These are phyloP conservation scores for Phania funesta DNA, from an alignment of 2,888 invertebrate species.

Conservation along the genomic window DNA sequence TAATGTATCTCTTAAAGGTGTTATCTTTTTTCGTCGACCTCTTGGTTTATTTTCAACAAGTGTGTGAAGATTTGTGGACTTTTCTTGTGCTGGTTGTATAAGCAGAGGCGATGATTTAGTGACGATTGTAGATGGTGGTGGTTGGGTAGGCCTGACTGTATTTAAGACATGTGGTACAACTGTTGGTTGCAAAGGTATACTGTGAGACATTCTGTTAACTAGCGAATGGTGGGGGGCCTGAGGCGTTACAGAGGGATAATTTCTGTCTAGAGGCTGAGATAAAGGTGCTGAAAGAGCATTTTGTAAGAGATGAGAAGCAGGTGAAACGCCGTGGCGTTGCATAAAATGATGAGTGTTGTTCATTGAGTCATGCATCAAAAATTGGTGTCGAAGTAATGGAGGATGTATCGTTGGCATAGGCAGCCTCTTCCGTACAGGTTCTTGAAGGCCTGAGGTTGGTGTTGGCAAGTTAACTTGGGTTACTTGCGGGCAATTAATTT, in stretches of 20 bases:
- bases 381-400: constrained; percentile 77
- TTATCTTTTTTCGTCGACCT: constrained; percentile 80
- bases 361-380: constrained; percentile 70
- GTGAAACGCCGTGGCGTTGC: constrained; percentile 74
- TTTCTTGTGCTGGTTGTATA: constrained; percentile 20
- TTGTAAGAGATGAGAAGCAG: constrained; percentile 75
- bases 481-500: constrained; percentile 42
- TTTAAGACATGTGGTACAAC: constrained; percentile 22
- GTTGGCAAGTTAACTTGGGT: constrained; percentile 66
- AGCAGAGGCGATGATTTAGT: constrained; percentile 11
- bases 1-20: constrained; percentile 79
- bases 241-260: constrained; percentile 69
- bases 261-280: constrained; percentile 75
- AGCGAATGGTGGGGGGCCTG: constrained; percentile 68
- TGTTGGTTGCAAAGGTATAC: constrained; percentile 47
- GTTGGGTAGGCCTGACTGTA: constrained; percentile 47
- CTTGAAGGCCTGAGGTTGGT: constrained; percentile 78
- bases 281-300: constrained; percentile 78
- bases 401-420: constrained; percentile 80
- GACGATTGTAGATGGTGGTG: constrained; percentile 32
- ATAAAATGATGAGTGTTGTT: constrained; percentile 72
- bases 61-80: constrained; percentile 37
- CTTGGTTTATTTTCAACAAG: constrained; percentile 74
- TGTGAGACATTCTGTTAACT: constrained; percentile 47
- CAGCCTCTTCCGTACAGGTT: constrained; percentile 77